phyloP scores from a whole-genome alignment of 2,113 vertebrate genomes.

The Aegithalos caudatus region DNA sequence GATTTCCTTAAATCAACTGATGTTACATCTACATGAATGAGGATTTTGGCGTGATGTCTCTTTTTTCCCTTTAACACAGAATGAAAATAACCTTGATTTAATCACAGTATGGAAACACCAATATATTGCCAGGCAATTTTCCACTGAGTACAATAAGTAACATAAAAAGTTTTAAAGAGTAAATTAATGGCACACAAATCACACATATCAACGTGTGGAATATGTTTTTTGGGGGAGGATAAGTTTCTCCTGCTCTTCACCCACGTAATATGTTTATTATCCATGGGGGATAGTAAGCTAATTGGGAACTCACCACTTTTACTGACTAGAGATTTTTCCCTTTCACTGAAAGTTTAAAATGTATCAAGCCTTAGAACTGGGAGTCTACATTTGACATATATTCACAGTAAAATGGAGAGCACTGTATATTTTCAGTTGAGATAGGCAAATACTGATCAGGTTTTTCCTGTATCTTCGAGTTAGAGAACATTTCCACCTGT shows the following conservation, averaged over 20 bases:
- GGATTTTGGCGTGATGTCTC: background rate
- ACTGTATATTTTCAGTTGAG: background rate
- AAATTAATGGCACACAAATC: background rate
- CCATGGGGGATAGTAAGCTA: background rate
- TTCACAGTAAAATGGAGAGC: background rate
- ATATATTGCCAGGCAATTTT: background rate
- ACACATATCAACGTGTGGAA: background rate
- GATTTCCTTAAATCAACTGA: background rate
- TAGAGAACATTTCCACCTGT: background rate
- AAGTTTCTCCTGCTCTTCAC: background rate
- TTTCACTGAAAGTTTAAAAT: background rate
- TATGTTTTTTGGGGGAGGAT: background rate
- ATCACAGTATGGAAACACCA: background rate
- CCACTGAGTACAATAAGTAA: background rate
- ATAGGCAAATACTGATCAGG: background rate
- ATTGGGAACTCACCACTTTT: background rate
- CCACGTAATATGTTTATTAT: background rate
- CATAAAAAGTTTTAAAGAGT: background rate
- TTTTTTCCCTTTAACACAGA: background rate
- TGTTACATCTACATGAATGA: background rate
- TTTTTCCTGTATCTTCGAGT: background rate
- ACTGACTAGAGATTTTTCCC: background rate
- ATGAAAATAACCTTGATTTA: background rate
- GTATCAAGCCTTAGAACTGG: background rate
- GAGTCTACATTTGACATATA: background rate